These are phyloP conservation scores for Harmothoe impar DNA, from an alignment of 2,888 invertebrate species.

Conservation along the genomic window DNA sequence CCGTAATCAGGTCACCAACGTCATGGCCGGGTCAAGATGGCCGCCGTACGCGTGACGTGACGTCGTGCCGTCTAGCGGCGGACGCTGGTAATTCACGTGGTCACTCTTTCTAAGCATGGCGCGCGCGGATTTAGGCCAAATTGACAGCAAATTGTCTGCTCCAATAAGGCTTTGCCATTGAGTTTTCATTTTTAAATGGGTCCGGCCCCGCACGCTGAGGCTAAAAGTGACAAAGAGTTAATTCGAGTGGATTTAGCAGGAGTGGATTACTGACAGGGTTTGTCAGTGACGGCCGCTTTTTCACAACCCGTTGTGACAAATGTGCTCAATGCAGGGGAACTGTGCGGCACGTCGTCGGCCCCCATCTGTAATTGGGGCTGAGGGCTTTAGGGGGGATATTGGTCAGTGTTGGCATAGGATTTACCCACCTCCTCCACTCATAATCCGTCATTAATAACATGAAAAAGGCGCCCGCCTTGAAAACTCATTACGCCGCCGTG, in stretches of 20 bases:
- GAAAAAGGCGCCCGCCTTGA: conserved; percentile 10
- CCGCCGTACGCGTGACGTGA: conserved; percentile 56
- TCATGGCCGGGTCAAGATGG: conserved; percentile 56
- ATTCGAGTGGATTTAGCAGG: conserved; percentile 54
- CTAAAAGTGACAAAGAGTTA: conserved; percentile 58
- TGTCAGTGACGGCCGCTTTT: conserved; percentile 61
- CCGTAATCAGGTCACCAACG: conserved; percentile 49
- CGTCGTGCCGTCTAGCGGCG: conserved; percentile 27
- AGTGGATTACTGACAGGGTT: conserved; percentile 59
- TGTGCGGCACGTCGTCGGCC: conserved; percentile 15
- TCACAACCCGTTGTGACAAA: conserved; percentile 58
- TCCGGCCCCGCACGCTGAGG: not conserved
- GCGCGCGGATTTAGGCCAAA: conserved; percentile 35
- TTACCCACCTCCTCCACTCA: conserved; percentile 55
- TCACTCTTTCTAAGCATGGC: conserved; percentile 28
- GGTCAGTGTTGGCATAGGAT: conserved; percentile 53
- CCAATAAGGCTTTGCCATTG: conserved; percentile 55
- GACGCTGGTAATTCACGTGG: conserved; percentile 38
- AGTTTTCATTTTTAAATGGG: conserved; percentile 61
- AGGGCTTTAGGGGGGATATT: conserved; percentile 57
- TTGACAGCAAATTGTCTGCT: conserved; percentile 48
- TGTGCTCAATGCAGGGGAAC: conserved; percentile 44
- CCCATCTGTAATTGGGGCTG: conserved; percentile 46
- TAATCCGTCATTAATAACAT: conserved; percentile 55
- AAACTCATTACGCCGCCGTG: conserved; percentile 47